Evolutionary conservation across 1,140 invertebrate genomes (phyloP).

Genomic region (Monomorium pharaonis): DNA sequence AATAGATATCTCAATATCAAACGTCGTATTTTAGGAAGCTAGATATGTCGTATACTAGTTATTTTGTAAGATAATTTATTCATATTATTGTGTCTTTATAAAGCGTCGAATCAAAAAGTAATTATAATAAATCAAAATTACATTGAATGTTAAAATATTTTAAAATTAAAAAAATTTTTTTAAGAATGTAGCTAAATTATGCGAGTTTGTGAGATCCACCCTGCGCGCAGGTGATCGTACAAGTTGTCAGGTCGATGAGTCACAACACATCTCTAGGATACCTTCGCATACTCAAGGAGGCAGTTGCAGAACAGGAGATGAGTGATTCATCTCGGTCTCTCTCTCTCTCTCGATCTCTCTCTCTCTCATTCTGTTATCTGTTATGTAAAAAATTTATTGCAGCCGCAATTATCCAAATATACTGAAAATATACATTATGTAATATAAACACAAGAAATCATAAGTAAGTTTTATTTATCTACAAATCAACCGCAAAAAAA

Average conservation of each 20-base stretch:
- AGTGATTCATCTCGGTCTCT: slow-evolving; percentile 53
- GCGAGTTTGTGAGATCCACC: background rate
- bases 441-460: background rate
- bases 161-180: background rate
- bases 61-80: background rate
- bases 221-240: slow-evolving; percentile 36
- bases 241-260: slow-evolving; percentile 50
- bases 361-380: background rate
- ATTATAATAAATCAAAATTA: no score
- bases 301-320: background rate
- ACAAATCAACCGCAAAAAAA: background rate
- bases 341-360: background rate
- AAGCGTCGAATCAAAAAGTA: background rate
- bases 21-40: background rate
- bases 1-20: background rate
- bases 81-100: background rate
- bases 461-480: background rate
- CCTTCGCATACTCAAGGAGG: slow-evolving; percentile 38
- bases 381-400: slow-evolving; percentile 49
- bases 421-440: slow-evolving; percentile 48
- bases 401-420: slow-evolving; percentile 12
- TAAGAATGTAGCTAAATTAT: background rate
- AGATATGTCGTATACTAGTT: background rate
- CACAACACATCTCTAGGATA: slow-evolving; percentile 38
- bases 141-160: background rate